Percentiles rank a stretch among this genome's conserved stretches.
phyloP scores from a whole-genome alignment of 2,797 vertebrate species.

The Lepidocolaptes lacrymiger region DNA sequence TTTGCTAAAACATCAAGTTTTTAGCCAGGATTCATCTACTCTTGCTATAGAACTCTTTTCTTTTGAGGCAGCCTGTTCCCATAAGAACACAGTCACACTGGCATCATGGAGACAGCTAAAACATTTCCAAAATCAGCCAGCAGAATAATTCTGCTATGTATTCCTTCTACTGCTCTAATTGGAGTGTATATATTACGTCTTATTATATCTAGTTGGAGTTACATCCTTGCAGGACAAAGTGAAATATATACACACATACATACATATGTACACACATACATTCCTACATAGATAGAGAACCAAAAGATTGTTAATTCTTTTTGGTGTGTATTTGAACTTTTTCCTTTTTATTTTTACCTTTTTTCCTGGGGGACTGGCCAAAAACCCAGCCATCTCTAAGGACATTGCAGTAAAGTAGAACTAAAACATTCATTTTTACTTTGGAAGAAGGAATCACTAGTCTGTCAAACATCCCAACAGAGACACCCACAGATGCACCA shows the following conservation, averaged over 20 bases:
- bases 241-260: background rate
- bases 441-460: background rate
- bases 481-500: background rate
- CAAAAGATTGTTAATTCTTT: background rate
- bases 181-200: background rate
- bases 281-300: background rate
- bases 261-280: rapidly evolving
- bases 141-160: background rate
- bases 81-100: constrained; percentile 24
- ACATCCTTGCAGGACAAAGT: background rate
- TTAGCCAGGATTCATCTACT: background rate
- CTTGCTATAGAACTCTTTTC: background rate
- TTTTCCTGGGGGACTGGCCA: background rate
- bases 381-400: background rate
- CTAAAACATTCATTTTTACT: background rate
- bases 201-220: background rate
- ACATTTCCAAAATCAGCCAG: background rate
- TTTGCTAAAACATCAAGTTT: background rate
- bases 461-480: background rate
- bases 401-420: background rate
- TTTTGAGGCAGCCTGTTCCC: constrained; percentile 35
- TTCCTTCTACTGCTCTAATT: background rate
- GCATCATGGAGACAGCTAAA: background rate
- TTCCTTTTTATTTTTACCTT: background rate
- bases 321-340: background rate